Evolutionary conservation across 2,797 vertebrate genomes (phyloP).

Genomic region (Acipenser oxyrinchus): DNA sequence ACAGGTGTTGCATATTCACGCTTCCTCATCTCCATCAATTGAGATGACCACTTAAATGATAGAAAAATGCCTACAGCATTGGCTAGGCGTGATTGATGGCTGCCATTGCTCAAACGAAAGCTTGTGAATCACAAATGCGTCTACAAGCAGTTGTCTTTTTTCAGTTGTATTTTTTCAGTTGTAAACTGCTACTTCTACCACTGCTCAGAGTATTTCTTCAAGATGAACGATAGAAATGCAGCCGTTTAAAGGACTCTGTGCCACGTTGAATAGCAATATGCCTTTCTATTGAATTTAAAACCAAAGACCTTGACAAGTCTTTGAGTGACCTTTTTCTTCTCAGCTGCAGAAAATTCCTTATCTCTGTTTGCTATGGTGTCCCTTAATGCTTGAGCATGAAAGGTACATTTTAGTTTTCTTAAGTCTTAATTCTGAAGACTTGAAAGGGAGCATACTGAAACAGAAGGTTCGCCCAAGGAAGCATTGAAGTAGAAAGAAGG

Average conservation of each 20-base stretch:
- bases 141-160: slow-evolving; percentile 45
- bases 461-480: too few relatives aligned
- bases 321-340: slow-evolving; percentile 41
- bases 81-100: slow-evolving; percentile 45
- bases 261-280: slow-evolving; percentile 38
- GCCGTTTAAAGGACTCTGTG: slow-evolving; percentile 33
- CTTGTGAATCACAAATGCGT: slow-evolving; percentile 47
- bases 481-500: too few relatives aligned
- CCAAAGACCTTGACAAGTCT: slow-evolving; percentile 35
- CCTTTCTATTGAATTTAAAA: slow-evolving; percentile 35
- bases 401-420: too few relatives aligned
- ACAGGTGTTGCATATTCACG: slow-evolving; percentile 34
- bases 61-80: slow-evolving; percentile 26
- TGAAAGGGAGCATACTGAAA: too few relatives aligned
- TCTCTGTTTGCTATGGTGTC: too few relatives aligned
- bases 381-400: too few relatives aligned
- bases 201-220: slow-evolving; percentile 39
- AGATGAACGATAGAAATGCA: slow-evolving; percentile 49
- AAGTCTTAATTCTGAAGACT: too few relatives aligned
- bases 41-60: slow-evolving; percentile 22
- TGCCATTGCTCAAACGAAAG: slow-evolving; percentile 53
- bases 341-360: too few relatives aligned
- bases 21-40: slow-evolving; percentile 21
- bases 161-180: slow-evolving; percentile 50
- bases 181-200: slow-evolving; percentile 38